phyloP scores from a whole-genome alignment of 2,113 vertebrate species.

The Alexandromys fortis region DNA sequence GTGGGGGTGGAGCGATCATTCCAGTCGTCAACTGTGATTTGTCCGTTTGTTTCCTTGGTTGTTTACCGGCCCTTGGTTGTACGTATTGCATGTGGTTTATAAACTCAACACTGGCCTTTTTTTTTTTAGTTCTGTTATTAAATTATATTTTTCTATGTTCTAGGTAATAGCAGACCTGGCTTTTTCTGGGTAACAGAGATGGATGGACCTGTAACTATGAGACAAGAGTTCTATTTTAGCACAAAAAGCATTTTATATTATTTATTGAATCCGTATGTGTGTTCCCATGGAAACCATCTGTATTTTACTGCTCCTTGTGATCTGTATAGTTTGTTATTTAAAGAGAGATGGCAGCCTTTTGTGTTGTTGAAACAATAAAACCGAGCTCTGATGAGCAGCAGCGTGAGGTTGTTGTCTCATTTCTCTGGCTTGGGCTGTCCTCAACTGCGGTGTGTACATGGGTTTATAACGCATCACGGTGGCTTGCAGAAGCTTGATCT shows the following conservation, averaged over 20 bases:
- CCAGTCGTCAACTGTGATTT: conserved; percentile 21
- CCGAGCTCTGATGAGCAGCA: rapidly evolving
- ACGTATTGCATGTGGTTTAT: conserved; percentile 76
- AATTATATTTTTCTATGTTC: conserved; percentile 85
- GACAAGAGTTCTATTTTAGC: conserved; percentile 87
- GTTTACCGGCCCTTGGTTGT: conserved; percentile 74
- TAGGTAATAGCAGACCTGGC: conserved; percentile 80
- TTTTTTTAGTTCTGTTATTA: conserved; percentile 79
- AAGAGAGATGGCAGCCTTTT: conserved; percentile 72
- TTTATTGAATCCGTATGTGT: conserved; percentile 85
- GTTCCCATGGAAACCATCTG: conserved; percentile 80
- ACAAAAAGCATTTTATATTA: conserved; percentile 85
- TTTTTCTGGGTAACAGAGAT: conserved; percentile 83
- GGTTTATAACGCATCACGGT: not conserved
- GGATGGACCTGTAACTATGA: conserved; percentile 74
- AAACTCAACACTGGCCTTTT: conserved; percentile 70
- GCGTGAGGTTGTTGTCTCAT: rapidly evolving
- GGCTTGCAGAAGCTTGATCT: not conserved
- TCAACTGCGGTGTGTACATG: not conserved
- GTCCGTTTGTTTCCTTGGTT: conserved; percentile 55
- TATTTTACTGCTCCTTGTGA: conserved; percentile 77
- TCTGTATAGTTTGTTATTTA: conserved; percentile 78
- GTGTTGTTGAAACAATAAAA: conserved; percentile 76
- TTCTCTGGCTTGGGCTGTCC: rapidly evolving
- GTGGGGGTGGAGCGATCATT: conserved; percentile 60